phyloP scores from a whole-genome alignment of 2,797 vertebrate species.

The Leptodactylus fallax region DNA sequence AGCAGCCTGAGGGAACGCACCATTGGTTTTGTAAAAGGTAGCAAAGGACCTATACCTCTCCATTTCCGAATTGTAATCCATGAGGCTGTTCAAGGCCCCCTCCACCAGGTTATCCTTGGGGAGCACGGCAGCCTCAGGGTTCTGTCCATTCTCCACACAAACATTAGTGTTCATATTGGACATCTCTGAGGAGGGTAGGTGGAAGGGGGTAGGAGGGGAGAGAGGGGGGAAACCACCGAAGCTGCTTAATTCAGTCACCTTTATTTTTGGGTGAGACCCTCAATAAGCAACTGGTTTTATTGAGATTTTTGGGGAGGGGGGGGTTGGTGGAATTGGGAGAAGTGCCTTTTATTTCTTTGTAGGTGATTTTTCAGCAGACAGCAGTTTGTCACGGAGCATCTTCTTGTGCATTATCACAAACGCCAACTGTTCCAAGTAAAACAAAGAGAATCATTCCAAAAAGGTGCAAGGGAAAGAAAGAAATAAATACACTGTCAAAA shows the following conservation, averaged over 20 bases:
- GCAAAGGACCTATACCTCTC: constrained; percentile 96
- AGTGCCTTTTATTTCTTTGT: constrained; percentile 69
- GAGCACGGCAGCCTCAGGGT: constrained; percentile 88
- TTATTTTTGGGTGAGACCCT: constrained; percentile 49
- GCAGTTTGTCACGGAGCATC: constrained; percentile 71
- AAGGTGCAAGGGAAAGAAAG: constrained; percentile 65
- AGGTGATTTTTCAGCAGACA: constrained; percentile 72
- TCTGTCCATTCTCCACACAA: constrained; percentile 91
- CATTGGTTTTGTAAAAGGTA: constrained; percentile 95
- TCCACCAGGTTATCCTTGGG: constrained; percentile 95
- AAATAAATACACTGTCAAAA: constrained; percentile 65
- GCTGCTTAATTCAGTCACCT: constrained; percentile 62
- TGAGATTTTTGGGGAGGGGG: not conserved
- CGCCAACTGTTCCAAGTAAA: constrained; percentile 75
- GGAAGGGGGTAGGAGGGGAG: constrained; percentile 71
- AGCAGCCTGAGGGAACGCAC: constrained; percentile 92
- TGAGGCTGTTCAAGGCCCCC: constrained; percentile 93
- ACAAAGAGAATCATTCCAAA: constrained; percentile 77
- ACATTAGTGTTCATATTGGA: constrained; percentile 93
- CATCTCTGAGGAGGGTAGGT: constrained; percentile 72
- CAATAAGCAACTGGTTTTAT: constrained; percentile 54
- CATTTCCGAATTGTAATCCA: constrained; percentile 98
- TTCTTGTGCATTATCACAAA: constrained; percentile 73
- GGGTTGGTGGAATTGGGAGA: constrained; percentile 28
- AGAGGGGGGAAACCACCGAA: constrained; percentile 66